phyloP scores from a whole-genome alignment of 1,140 invertebrate species.

The Cotesia typhae region DNA sequence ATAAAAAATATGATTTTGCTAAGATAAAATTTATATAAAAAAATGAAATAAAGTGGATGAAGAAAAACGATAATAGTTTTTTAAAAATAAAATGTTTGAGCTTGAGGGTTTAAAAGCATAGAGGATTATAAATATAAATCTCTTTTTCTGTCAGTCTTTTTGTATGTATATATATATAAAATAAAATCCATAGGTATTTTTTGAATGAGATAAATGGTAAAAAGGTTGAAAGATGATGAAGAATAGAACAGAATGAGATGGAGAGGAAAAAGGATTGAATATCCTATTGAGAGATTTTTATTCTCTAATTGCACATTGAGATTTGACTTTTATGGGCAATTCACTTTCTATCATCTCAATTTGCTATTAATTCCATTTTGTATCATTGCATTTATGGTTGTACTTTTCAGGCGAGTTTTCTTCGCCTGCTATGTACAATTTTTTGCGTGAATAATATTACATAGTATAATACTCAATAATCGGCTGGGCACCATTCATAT shows the following conservation, averaged over 20 bases:
- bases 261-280: background rate
- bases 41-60: background rate
- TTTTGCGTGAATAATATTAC: no score
- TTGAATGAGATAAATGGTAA: conserved; percentile 1
- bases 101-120: conserved; percentile 9
- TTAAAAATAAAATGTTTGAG: background rate
- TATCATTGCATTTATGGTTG: background rate
- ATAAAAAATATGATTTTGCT: no score
- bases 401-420: background rate
- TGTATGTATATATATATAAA: background rate
- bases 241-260: background rate
- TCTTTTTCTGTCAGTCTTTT: background rate
- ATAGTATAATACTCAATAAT: no score
- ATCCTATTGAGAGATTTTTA: conserved; percentile 8
- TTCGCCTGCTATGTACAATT: background rate
- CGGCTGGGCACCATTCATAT: no score
- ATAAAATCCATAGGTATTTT: background rate
- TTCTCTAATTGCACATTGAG: conserved; percentile 8
- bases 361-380: background rate
- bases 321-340: conserved; percentile 5
- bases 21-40: background rate
- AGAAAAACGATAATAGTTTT: conserved; percentile 1
- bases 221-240: conserved; percentile 4
- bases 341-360: background rate
- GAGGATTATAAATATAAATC: background rate